A percentile compares a stretch with the other conserved stretches of the same genome.
phyloP scores from a whole-genome alignment of 2,888 invertebrate genomes.

The Tridacna crocea region DNA sequence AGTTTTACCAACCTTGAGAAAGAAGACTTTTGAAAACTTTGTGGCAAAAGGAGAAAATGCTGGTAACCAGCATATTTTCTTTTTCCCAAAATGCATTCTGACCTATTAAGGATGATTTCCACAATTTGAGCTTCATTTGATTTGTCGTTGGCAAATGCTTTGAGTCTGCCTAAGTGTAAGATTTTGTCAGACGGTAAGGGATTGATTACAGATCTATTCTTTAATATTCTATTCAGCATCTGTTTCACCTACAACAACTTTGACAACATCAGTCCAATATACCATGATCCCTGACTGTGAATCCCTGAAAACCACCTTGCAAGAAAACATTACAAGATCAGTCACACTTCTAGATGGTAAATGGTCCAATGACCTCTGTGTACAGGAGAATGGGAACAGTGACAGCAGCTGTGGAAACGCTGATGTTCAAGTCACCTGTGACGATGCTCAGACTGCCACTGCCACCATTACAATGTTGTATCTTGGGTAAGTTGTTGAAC shows the following conservation, averaged over 20 bases:
- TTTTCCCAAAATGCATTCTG: too few relatives aligned
- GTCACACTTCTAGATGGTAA: conserved; percentile 23
- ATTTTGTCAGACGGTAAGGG: too few relatives aligned
- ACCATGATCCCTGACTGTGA: conserved; percentile 14
- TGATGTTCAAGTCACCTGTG: conserved; percentile 30
- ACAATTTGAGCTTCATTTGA: too few relatives aligned
- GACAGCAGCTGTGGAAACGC: conserved; percentile 30
- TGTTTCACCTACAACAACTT: background rate
- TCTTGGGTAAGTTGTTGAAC: conserved; percentile 16
- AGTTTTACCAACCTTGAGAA: too few relatives aligned
- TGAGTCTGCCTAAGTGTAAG: too few relatives aligned
- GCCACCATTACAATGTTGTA: conserved; percentile 26
- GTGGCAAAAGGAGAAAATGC: too few relatives aligned
- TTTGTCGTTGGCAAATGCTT: too few relatives aligned
- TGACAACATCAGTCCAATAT: conserved; percentile 28
- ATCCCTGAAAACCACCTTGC: background rate
- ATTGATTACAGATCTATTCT: too few relatives aligned
- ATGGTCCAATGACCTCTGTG: conserved; percentile 36
- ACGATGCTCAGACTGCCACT: background rate
- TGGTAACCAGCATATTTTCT: too few relatives aligned
- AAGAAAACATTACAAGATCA: background rate
- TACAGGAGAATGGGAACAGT: conserved; percentile 24
- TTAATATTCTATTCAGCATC: too few relatives aligned
- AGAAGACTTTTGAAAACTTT: too few relatives aligned
- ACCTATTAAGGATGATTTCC: too few relatives aligned